phyloP scores from a whole-genome alignment of 2,888 invertebrate species.

The Calliphora vomitoria region DNA sequence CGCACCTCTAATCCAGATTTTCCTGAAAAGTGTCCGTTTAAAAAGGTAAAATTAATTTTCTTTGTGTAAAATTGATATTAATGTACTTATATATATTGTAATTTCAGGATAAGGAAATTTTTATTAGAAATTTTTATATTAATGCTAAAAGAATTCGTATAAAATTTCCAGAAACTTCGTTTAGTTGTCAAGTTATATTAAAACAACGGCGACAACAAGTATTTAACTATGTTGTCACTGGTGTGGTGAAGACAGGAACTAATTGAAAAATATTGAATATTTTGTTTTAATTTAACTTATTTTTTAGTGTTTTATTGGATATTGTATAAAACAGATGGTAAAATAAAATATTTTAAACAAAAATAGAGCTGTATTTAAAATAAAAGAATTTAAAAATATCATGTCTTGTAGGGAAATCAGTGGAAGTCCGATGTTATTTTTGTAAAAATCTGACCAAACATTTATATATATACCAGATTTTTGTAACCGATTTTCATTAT shows the following conservation, averaged over 20 bases:
- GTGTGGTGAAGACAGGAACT: neutral
- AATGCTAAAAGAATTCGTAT: neutral
- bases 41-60: neutral
- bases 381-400: too few species aligned
- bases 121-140: neutral
- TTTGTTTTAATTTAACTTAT: too few species aligned
- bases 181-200: neutral
- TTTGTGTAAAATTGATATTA: neutral
- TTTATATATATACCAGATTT: too few species aligned
- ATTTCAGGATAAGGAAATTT: neutral
- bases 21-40: constrained; percentile 22
- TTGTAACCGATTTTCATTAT: too few species aligned
- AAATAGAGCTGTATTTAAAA: too few species aligned
- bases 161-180: neutral
- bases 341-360: too few species aligned
- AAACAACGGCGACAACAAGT: neutral
- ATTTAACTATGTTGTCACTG: neutral
- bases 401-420: too few species aligned
- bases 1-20: neutral
- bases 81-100: neutral
- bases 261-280: too few species aligned
- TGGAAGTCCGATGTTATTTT: too few species aligned
- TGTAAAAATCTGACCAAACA: too few species aligned
- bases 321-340: too few species aligned
- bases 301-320: too few species aligned